phyloP scores from a whole-genome alignment of 2,797 vertebrate species.

The Micropoecilia bifurca region DNA sequence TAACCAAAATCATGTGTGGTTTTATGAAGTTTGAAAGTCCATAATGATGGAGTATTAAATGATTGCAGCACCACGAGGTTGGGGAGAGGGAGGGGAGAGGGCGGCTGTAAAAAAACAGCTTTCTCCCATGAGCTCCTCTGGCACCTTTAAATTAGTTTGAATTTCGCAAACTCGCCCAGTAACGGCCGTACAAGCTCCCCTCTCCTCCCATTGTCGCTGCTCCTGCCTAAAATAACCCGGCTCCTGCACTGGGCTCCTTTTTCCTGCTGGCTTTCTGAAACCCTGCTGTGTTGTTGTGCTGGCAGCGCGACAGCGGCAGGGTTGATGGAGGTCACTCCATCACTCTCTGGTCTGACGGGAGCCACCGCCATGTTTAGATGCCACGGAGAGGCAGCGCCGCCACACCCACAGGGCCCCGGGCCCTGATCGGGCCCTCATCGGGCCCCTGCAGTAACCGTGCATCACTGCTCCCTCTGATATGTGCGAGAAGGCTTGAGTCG shows the following conservation, averaged over 20 bases:
- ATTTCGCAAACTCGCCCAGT: constrained; percentile 64
- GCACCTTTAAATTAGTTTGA: constrained; percentile 60
- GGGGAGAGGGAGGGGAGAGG: constrained; percentile 51
- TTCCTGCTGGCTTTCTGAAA: constrained; percentile 60
- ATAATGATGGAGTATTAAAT: constrained; percentile 79
- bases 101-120: constrained; percentile 54
- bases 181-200: constrained; percentile 50
- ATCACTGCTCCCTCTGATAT: constrained; percentile 26
- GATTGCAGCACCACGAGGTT: constrained; percentile 75
- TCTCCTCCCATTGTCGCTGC: constrained; percentile 59
- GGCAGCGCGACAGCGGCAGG: constrained; percentile 40
- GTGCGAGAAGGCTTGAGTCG: not conserved
- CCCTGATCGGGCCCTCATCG: not conserved
- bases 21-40: constrained; percentile 72
- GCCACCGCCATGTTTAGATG: constrained; percentile 61
- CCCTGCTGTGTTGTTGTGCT: constrained; percentile 56
- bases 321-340: constrained; percentile 55
- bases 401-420: not conserved
- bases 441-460: not conserved
- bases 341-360: constrained; percentile 42
- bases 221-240: constrained; percentile 63
- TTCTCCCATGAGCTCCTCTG: constrained; percentile 75
- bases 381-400: constrained; percentile 11
- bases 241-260: constrained; percentile 51
- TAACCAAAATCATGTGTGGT: constrained; percentile 79